Evolutionary conservation across 2,888 invertebrate species (phyloP).

Genomic region (Myopa testacea): DNA sequence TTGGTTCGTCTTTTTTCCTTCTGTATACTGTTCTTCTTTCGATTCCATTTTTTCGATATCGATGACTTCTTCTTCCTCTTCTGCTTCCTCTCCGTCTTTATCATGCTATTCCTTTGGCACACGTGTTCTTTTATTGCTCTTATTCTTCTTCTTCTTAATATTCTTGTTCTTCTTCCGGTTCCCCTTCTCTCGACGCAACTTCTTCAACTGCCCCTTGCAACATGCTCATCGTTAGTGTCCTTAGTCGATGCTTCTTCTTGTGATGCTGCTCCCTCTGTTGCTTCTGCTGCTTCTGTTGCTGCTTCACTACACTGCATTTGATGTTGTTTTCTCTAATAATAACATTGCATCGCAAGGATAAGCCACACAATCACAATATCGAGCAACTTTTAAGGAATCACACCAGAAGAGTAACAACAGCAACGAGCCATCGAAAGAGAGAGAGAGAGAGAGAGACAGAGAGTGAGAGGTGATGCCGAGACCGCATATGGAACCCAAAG

Average conservation of each 20-base stretch:
- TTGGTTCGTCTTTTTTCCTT: background rate
- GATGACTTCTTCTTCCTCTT: background rate
- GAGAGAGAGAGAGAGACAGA: background rate
- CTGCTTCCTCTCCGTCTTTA: background rate
- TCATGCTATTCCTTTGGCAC: background rate
- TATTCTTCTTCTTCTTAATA: background rate
- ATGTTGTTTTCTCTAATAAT: slow-evolving; percentile 35
- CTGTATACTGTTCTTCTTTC: background rate
- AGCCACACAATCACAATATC: slow-evolving; percentile 40
- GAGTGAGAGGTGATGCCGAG: background rate
- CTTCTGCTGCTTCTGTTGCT: background rate
- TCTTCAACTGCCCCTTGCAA: too few species aligned
- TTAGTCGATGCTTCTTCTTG: background rate
- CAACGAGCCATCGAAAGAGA: slow-evolving; percentile 2
- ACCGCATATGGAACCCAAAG: slow-evolving; percentile 35
- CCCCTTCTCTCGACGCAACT: background rate
- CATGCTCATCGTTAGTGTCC: slow-evolving; percentile 2
- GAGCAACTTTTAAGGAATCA: slow-evolving; percentile 40
- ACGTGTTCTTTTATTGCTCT: too few species aligned
- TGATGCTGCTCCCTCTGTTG: background rate
- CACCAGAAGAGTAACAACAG: slow-evolving; percentile 22
- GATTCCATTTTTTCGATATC: background rate
- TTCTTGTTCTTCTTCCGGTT: background rate
- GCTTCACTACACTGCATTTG: slow-evolving; percentile 4
- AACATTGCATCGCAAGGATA: slow-evolving; percentile 38